Conservation (phyloP, 2,888 invertebrate genomes). For the Beris morrisii region DNA sequence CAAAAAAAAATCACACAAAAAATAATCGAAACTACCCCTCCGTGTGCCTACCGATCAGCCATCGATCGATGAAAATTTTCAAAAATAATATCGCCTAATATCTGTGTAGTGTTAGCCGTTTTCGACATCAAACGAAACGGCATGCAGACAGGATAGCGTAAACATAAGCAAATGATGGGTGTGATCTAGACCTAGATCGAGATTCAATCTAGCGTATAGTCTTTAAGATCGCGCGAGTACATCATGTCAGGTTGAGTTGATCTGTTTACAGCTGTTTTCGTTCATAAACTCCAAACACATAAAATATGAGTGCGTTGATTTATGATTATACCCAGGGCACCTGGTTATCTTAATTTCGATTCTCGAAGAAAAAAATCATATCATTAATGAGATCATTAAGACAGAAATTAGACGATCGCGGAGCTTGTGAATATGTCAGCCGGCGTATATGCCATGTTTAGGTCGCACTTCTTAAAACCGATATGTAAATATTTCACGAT, state of each 20-base stretch:
- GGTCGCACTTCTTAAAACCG: constrained; percentile 15
- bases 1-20: constrained; percentile 14
- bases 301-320: constrained; percentile 39
- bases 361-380: constrained; percentile 33
- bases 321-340: constrained; percentile 36
- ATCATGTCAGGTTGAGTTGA: constrained; percentile 32
- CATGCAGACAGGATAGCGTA: constrained; percentile 36
- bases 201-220: constrained; percentile 1
- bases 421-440: constrained; percentile 31
- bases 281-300: constrained; percentile 38
- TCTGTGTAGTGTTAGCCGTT: constrained; percentile 36
- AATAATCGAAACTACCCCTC: constrained; percentile 25
- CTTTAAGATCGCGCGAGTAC: constrained; percentile 15
- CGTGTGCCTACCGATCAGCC: not conserved
- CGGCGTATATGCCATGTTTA: not conserved
- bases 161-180: constrained; percentile 33
- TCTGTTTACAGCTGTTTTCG: constrained; percentile 40
- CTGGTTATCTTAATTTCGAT: constrained; percentile 37
- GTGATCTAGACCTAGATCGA: constrained; percentile 37
- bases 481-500: constrained; percentile 18
- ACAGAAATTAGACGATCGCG: constrained; percentile 32
- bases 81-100: constrained; percentile 22
- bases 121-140: constrained; percentile 37
- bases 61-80: constrained; percentile 5
- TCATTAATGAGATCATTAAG: constrained; percentile 38